These are phyloP conservation scores for Lerista edwardsae DNA, from an alignment of 2,797 vertebrate genomes.

Conservation along the genomic window DNA sequence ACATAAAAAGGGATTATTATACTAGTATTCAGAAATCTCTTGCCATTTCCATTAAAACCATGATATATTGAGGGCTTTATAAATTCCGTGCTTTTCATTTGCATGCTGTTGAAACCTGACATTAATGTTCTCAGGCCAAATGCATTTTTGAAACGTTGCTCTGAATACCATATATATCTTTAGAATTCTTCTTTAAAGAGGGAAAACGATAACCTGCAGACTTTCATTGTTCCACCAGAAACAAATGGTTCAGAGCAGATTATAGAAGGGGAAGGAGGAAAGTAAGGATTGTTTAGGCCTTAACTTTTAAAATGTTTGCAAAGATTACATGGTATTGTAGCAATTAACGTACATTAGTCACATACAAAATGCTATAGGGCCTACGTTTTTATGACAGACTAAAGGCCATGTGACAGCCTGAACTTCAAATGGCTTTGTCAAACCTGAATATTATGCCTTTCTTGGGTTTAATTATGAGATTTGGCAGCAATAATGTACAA, in stretches of 20 bases:
- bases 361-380: background rate
- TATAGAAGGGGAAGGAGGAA: background rate
- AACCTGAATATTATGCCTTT: background rate
- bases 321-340: conserved; percentile 1
- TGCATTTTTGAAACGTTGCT: conserved; percentile 42
- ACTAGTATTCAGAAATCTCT: conserved; percentile 56
- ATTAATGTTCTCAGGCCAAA: conserved; percentile 57
- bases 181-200: conserved; percentile 9
- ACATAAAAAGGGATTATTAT: conserved; percentile 61
- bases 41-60: conserved; percentile 66
- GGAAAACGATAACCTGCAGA: background rate
- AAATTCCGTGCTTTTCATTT: conserved; percentile 63
- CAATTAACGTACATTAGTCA: conserved; percentile 26
- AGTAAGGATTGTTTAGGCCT: conserved; percentile 8
- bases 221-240: conserved; percentile 15
- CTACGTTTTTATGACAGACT: background rate
- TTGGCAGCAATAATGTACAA: conserved; percentile 5
- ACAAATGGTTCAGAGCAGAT: conserved; percentile 14
- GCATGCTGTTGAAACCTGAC: conserved; percentile 61
- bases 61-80: conserved; percentile 64
- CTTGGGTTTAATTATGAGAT: conserved; percentile 20
- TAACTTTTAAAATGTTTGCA: conserved; percentile 21
- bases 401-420: background rate
- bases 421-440: background rate
- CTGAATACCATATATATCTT: conserved; percentile 6